Percentiles rank a stretch among this genome's conserved stretches.
These are phyloP conservation scores for Nomada ferruginata DNA, from an alignment of 2,888 invertebrate species.

Conservation along the genomic window DNA sequence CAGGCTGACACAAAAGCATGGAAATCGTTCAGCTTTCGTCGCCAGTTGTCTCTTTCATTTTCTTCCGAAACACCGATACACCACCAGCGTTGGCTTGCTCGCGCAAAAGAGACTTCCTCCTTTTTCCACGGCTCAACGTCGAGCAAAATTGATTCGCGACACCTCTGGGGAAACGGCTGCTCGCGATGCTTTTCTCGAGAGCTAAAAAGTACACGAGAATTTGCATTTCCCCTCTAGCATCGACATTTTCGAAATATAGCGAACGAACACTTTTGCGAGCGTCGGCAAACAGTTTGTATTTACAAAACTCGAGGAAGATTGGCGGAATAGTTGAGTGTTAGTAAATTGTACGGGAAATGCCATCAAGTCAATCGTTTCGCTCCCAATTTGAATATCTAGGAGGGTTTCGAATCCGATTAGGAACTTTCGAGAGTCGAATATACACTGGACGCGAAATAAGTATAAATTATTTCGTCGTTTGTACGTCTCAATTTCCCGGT, in stretches of 20 bases:
- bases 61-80: slow-evolving; percentile 23
- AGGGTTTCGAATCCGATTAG: neutral
- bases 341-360: neutral
- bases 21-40: slow-evolving; percentile 43
- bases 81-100: neutral
- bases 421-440: neutral
- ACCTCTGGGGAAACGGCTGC: slow-evolving; percentile 21
- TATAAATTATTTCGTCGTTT: slow-evolving; percentile 6
- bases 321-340: neutral
- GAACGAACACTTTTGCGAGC: neutral
- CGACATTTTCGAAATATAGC: neutral
- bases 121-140: slow-evolving; percentile 19
- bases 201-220: neutral
- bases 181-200: neutral
- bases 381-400: neutral
- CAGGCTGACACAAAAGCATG: slow-evolving; percentile 32
- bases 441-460: neutral
- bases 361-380: neutral
- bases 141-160: slow-evolving; percentile 54
- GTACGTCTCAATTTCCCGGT: neutral
- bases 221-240: neutral
- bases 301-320: neutral
- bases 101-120: slow-evolving; percentile 39
- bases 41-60: neutral
- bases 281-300: neutral